Evolutionary conservation across 2,797 vertebrate genomes (phyloP).

Genomic region (Rallus crepitans): DNA sequence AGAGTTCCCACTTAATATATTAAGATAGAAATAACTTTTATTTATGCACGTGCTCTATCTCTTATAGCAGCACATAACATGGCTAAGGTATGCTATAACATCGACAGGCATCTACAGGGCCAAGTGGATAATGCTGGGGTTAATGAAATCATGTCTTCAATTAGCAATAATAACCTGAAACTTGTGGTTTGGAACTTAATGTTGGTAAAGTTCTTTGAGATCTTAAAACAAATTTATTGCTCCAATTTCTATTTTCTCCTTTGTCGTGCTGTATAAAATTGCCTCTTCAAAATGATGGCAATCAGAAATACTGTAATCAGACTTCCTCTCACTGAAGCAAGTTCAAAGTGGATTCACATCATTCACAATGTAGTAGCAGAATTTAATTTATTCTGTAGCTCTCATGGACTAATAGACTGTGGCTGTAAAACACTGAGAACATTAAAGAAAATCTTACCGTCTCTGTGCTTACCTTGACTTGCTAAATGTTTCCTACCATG

Average conservation of each 20-base stretch:
- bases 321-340: neutral
- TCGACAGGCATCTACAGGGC: neutral
- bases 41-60: neutral
- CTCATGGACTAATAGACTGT: neutral
- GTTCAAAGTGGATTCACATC: neutral
- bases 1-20: neutral
- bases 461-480: neutral
- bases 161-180: neutral
- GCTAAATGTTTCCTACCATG: neutral
- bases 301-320: neutral
- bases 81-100: neutral
- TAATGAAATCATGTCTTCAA: neutral
- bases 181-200: neutral
- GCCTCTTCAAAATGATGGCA: neutral
- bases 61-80: neutral
- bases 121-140: neutral
- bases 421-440: neutral
- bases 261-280: neutral
- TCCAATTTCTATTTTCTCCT: neutral
- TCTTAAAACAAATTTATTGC: neutral
- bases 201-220: neutral
- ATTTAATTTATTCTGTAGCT: neutral
- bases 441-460: neutral
- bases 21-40: neutral
- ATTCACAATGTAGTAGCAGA: neutral